Conservation (phyloP, 2,113 vertebrate genomes). For the Megalops atlanticus region DNA sequence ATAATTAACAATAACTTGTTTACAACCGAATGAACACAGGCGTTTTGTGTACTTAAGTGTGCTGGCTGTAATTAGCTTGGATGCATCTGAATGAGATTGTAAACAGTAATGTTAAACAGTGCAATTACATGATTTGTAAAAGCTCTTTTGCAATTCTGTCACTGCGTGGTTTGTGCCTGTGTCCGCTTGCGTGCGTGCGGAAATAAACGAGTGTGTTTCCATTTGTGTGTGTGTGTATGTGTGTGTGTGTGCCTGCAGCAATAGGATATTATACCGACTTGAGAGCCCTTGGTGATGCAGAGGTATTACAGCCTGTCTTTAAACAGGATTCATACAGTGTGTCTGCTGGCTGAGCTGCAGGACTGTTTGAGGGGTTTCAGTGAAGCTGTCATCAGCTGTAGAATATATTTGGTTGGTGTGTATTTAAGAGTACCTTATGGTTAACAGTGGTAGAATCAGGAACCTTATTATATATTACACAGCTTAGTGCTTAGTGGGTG, state of each 20-base stretch:
- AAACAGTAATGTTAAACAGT: conserved; percentile 68
- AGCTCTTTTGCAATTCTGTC: conserved; percentile 48
- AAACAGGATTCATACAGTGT: neutral
- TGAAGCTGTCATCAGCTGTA: neutral
- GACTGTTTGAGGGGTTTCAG: neutral
- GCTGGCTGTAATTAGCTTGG: conserved; percentile 67
- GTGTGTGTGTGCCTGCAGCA: neutral
- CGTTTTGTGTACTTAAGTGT: conserved; percentile 70
- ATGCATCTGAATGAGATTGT: conserved; percentile 64
- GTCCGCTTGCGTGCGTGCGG: neutral
- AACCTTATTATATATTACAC: neutral
- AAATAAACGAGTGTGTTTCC: no score
- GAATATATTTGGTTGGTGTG: no score
- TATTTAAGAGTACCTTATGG: no score
- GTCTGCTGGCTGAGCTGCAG: neutral
- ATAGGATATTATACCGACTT: neutral
- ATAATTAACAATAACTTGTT: conserved; percentile 76
- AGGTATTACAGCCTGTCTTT: neutral
- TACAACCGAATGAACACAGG: conserved; percentile 67
- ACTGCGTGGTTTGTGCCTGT: conserved; percentile 42
- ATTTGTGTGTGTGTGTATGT: conserved; percentile 8
- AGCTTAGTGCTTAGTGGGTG: neutral
- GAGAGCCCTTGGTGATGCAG: neutral
- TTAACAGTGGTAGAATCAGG: no score
- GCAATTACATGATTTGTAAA: conserved; percentile 46